Evolutionary conservation across 1,140 invertebrate species (phyloP), one percentile per base, ranked within the genome.

Genomic region (Drosophila kikkawai): DNA sequence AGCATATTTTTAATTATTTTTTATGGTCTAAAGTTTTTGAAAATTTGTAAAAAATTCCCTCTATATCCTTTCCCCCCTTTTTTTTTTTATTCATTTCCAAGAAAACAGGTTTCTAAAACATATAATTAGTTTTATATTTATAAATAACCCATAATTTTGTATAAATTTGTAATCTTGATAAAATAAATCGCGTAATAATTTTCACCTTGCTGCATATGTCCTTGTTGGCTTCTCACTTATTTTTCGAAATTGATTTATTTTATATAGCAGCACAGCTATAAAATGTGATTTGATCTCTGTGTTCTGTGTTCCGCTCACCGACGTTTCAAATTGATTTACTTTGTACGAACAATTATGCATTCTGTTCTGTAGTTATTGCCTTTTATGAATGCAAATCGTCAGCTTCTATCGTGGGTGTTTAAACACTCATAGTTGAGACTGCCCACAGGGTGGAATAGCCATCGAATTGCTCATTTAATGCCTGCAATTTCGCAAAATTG

Each of bases 271-370:
- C 13, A 26, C 13, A n/a, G 36, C 9, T 19, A n/a, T 44, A 55
- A 11, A 56, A 22, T 59, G 37, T n/a, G 53, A 77, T 70, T 45
- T 53, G 39, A 70, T 68, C 63, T 70, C 37, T 68, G 17, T 4
- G 61, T 73, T 70, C 36, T 68, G 17, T 4, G 61, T 73, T 37
- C 41, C 22, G 37, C 55, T 59, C 13, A 36, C 37, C 32, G 26
- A 32, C 36, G n/a, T 58, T 75, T 34, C 8, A 67, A 76, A 58
- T 76, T 56, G 55, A 53, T 77, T 77, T 56, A 61, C 17, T 60
- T 77, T 57, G 37, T 36, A 42, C 37, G n/a, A 78, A 42, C 64
- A 77, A 77, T 77, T 77, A 78, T 69, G 64, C 74, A 78, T 78
- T 77, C 42, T 50, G 64, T 69, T 69, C 56, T 71, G 13, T 74